These are phyloP conservation scores for Hydrolagus affinis DNA, from an alignment of 2,113 vertebrate genomes.

Conservation along the genomic window DNA sequence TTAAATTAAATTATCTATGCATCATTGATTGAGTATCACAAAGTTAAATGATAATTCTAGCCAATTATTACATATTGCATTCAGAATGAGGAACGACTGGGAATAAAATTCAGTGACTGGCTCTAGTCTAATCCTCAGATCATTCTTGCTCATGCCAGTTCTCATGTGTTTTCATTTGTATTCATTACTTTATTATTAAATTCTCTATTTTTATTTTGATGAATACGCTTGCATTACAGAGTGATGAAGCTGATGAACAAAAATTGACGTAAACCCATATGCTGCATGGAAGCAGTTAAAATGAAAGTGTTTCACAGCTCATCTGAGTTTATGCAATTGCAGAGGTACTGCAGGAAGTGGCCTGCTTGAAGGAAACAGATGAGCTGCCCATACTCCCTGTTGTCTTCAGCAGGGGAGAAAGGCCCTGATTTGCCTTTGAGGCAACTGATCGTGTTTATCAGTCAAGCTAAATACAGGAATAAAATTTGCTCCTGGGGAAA, in stretches of 20 bases:
- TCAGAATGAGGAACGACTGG: background rate
- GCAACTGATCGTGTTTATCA: background rate
- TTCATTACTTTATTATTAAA: background rate
- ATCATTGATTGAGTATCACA: background rate
- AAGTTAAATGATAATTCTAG: background rate
- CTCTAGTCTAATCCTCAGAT: background rate
- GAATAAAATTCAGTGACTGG: background rate
- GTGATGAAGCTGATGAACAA: background rate
- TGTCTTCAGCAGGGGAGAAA: background rate
- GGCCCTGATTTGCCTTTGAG: background rate
- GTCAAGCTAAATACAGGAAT: background rate
- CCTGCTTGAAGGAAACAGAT: background rate
- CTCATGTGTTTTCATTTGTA: background rate
- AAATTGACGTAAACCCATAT: background rate
- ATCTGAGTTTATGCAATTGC: background rate
- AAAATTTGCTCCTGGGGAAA: background rate
- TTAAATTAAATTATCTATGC: too few relatives aligned
- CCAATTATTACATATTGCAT: background rate
- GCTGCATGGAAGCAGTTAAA: background rate
- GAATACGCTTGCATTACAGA: background rate
- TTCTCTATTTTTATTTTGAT: too few relatives aligned
- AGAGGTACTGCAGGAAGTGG: background rate
- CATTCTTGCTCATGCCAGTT: background rate
- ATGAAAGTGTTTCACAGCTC: background rate
- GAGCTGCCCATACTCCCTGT: background rate